A percentile compares a stretch with the other conserved stretches of the same genome.
Evolutionary conservation across 37 sponge, comb jelly and placozoan species (phyloP).

Genomic region (Chondrosia reniformis): DNA sequence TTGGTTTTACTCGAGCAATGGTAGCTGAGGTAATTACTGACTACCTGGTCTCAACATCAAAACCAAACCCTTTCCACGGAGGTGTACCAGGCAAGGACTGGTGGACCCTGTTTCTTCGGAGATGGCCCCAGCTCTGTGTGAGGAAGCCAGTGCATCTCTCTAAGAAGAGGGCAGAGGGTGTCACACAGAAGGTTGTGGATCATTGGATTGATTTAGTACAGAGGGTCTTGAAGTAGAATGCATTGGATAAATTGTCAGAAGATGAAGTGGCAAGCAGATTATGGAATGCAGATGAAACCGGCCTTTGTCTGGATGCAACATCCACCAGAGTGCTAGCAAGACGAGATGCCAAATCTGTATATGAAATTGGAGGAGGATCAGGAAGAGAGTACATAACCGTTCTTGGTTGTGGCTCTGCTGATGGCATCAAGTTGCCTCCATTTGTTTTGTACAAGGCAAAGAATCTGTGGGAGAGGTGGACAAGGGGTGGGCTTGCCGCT

Average conservation of each 20-base stretch:
- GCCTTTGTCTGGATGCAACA: conserved; percentile 32
- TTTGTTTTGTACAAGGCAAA: conserved; percentile 60
- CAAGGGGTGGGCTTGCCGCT: conserved; percentile 46
- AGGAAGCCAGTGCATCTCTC: conserved; percentile 19
- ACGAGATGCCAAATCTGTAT: conserved; percentile 32
- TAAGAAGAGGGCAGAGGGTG: conserved; percentile 17
- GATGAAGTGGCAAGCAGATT: conserved; percentile 3
- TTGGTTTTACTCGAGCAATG: conserved; percentile 41
- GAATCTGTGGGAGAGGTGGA: conserved; percentile 46
- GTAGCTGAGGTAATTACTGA: conserved; percentile 36
- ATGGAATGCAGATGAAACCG: conserved; percentile 54
- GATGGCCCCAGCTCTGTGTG: conserved; percentile 28
- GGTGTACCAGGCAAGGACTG: conserved; percentile 43
- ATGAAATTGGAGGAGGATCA: conserved; percentile 48
- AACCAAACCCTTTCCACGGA: conserved; percentile 28
- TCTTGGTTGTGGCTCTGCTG: conserved; percentile 41
- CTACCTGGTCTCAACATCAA: conserved; percentile 7
- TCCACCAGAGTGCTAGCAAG: conserved; percentile 22
- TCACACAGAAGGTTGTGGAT: neutral
- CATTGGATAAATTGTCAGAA: neutral
- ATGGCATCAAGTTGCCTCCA: conserved; percentile 52
- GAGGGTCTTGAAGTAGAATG: neutral
- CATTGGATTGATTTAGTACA: conserved; percentile 1
- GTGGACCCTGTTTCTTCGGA: conserved; percentile 35
- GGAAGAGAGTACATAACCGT: conserved; percentile 55